phyloP scores from a whole-genome alignment of 2,113 vertebrate genomes.

The Centropus unirufus region DNA sequence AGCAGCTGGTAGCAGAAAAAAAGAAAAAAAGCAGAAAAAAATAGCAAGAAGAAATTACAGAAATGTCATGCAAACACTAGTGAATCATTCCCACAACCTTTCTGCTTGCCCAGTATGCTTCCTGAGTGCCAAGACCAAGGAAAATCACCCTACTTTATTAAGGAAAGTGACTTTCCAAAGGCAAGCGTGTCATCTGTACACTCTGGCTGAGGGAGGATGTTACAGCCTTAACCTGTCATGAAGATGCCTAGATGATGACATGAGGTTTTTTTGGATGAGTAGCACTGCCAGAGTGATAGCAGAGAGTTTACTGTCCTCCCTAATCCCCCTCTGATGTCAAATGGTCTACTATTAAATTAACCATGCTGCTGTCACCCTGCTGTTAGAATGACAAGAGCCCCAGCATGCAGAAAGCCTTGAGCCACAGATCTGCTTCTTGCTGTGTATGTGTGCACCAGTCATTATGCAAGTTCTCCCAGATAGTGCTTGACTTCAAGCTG shows the following conservation, averaged over 20 bases:
- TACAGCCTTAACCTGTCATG: neutral
- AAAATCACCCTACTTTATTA: conserved; percentile 22
- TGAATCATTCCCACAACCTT: conserved; percentile 28
- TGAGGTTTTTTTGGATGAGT: neutral
- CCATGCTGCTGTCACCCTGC: neutral
- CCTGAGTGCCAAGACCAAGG: neutral
- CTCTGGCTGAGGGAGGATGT: neutral
- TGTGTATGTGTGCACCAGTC: neutral
- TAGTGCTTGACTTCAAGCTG: neutral
- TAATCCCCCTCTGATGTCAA: neutral
- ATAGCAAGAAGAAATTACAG: neutral
- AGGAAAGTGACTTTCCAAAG: conserved; percentile 36
- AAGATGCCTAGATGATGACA: neutral
- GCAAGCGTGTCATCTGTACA: neutral
- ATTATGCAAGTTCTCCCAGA: neutral
- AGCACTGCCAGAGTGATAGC: neutral
- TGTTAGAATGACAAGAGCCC: neutral
- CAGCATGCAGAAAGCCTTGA: neutral
- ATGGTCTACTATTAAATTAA: neutral
- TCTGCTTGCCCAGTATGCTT: conserved; percentile 5
- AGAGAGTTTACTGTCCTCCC: neutral
- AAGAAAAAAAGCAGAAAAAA: neutral
- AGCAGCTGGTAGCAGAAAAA: conserved; percentile 35
- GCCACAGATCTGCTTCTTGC: neutral
- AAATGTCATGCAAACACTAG: conserved; percentile 17